Conservation (phyloP, 2,797 vertebrate genomes). For the Odontamblyopus lacepedii region DNA sequence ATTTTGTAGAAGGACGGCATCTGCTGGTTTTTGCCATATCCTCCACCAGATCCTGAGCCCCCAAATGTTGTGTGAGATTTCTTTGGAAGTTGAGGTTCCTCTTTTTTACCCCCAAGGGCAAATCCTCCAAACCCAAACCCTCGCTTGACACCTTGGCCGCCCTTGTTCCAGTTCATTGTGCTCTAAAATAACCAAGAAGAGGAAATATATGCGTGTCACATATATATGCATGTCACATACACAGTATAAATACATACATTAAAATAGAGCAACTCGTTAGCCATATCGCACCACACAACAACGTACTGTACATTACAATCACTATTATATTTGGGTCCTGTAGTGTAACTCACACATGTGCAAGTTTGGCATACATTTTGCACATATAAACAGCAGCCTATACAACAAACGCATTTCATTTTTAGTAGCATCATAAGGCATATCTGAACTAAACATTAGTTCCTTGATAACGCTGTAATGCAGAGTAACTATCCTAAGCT, state of each 20-base stretch:
- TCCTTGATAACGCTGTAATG: neutral
- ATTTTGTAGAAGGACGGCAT: constrained; percentile 99
- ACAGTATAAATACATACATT: neutral
- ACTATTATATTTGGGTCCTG: neutral
- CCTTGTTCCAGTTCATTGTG: constrained; percentile 98
- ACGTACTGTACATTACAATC: neutral
- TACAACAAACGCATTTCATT: neutral
- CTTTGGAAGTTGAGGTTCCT: constrained; percentile 84
- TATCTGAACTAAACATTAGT: neutral
- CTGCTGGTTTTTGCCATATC: constrained; percentile 88
- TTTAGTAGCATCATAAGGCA: neutral
- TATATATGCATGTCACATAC: neutral
- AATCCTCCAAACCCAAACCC: constrained; percentile 98
- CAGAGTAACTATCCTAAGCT: neutral
- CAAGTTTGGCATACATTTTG: neutral
- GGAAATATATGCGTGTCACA: neutral
- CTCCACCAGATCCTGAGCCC: constrained; percentile 75
- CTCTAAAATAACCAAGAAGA: constrained; percentile 18
- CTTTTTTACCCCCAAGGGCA: constrained; percentile 88
- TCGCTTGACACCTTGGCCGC: constrained; percentile 90
- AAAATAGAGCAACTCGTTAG: neutral
- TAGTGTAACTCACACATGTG: neutral
- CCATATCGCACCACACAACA: neutral
- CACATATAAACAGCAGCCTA: neutral
- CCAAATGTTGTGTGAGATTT: constrained; percentile 87